Base-by-base conservation (phyloP, 2,113 vertebrate genomes). In the Halcyon malimbica region DNA sequence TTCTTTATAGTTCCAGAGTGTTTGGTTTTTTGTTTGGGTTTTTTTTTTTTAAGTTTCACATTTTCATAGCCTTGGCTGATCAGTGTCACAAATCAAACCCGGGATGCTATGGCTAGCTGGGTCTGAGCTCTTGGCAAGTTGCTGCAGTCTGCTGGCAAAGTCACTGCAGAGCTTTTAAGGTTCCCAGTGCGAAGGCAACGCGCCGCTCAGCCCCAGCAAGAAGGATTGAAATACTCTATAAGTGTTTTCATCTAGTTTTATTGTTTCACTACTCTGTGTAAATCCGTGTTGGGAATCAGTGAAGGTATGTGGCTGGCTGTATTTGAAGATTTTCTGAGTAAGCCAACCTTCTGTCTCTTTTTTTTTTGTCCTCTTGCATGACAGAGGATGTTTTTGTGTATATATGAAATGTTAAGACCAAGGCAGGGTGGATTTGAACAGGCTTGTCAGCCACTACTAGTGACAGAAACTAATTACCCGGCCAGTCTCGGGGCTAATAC, bases 1-100 rank as follows among this genome's bases (percentile, higher is more conserved):
- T 96, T 96, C 65, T 96, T 96, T 92, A 96, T 93, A 6, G 93
- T 83, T 94, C 77, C 33, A 33, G 50, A 68, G 35, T 54, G 62
- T 53, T 50, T 50, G 48, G 24, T 50, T 53, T 33, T 57, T 35
- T 35, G 35, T 35, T 35, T 35, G 35, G 35, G 35, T 51, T 10
- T 14, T 51, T 25, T 50, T 90, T 96, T 84, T 71, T 67, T 53
- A 95, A 92, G 78, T 83, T 69, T 84, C 86, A 42, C 42, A 88
- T 97, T 96, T 96, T 90, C 90, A 88, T 96, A 92, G 84, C 89
- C 75, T 81, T 79, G 65, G 28, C 4, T 2, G 9, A n/a, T 69
- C 14, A 51, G 59, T 9, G 26, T 35, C 71, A 79, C 86, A 95
- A 96, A 97, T 94, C 90, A 96, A 73, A 41, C 3, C 35, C 1